Evolutionary conservation across 2,797 vertebrate species (phyloP).

Genomic region (Sebastes aleutianus): DNA sequence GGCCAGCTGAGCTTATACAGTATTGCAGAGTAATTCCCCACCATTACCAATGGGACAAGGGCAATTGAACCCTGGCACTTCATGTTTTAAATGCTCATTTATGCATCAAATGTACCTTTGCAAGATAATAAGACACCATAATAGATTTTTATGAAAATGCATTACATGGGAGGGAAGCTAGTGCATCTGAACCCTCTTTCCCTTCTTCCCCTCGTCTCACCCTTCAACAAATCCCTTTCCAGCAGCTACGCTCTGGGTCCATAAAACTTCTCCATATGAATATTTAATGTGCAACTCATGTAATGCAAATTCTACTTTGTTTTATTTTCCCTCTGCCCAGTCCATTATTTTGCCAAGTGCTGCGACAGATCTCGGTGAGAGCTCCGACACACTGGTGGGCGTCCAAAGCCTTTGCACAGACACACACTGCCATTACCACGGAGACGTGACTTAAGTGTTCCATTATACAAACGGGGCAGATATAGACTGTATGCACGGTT

Average conservation of each 20-base stretch:
- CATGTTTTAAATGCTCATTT: slow-evolving; percentile 76
- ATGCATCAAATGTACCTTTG: slow-evolving; percentile 72
- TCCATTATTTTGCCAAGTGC: slow-evolving; percentile 58
- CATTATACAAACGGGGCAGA: background rate
- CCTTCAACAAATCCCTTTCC: slow-evolving; percentile 59
- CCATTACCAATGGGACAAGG: slow-evolving; percentile 66
- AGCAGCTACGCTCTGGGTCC: slow-evolving; percentile 47
- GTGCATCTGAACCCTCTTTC: slow-evolving; percentile 35
- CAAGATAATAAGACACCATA: slow-evolving; percentile 70
- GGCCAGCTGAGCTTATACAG: slow-evolving; percentile 9
- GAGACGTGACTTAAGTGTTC: slow-evolving; percentile 13
- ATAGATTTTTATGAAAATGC: slow-evolving; percentile 74
- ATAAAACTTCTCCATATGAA: slow-evolving; percentile 72
- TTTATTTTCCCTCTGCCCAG: slow-evolving; percentile 65
- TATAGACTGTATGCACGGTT: slow-evolving; percentile 42
- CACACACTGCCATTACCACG: background rate
- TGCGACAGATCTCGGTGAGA: slow-evolving; percentile 19
- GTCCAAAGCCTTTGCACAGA: slow-evolving; percentile 21
- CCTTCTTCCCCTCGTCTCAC: slow-evolving; percentile 36
- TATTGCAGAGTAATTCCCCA: slow-evolving; percentile 49
- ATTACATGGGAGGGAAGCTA: slow-evolving; percentile 55
- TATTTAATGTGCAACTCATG: slow-evolving; percentile 74
- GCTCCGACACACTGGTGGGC: slow-evolving; percentile 11
- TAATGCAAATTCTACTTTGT: slow-evolving; percentile 74
- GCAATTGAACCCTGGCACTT: slow-evolving; percentile 70